phyloP scores from a whole-genome alignment of 2,888 invertebrate species.

The Cheilosia variabilis region DNA sequence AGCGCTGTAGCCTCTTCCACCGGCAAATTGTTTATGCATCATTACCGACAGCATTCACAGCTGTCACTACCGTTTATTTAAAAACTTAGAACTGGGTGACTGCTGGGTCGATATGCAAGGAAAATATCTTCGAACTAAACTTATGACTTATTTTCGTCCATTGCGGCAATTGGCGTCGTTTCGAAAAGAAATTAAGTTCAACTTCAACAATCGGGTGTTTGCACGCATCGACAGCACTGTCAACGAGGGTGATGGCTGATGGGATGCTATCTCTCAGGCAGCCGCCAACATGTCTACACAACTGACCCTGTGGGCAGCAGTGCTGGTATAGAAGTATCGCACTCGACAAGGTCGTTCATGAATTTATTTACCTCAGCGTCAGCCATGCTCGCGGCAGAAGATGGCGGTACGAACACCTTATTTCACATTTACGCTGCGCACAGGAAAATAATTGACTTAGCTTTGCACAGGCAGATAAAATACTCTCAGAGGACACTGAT shows the following conservation, averaged over 20 bases:
- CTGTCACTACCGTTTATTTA: not conserved
- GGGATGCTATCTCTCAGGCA: constrained; percentile 11
- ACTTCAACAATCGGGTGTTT: constrained; percentile 37
- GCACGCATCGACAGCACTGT: constrained; percentile 16
- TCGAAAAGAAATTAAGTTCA: not conserved
- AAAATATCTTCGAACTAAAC: constrained; percentile 6
- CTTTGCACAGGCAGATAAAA: constrained; percentile 31
- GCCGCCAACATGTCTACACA: not conserved
- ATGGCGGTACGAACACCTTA: constrained; percentile 11
- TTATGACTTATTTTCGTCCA: not conserved
- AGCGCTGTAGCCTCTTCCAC: constrained; percentile 26
- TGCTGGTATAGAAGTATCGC: constrained; percentile 63
- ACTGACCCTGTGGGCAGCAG: constrained; percentile 49
- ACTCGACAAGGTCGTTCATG: constrained; percentile 64
- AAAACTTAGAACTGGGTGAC: not conserved
- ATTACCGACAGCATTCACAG: constrained; percentile 1
- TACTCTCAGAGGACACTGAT: constrained; percentile 24
- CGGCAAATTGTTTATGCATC: constrained; percentile 25
- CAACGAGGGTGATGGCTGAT: constrained; percentile 6
- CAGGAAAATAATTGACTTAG: constrained; percentile 64
- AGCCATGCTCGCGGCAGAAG: constrained; percentile 4
- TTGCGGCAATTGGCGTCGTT: constrained; percentile 11
- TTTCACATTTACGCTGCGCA: constrained; percentile 53
- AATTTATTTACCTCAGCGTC: constrained; percentile 56
- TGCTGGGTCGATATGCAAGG: not conserved